A percentile compares a stretch with the other conserved stretches of the same genome.
Conservation (phyloP, 2,797 vertebrate species). For the Spatula clypeata region DNA sequence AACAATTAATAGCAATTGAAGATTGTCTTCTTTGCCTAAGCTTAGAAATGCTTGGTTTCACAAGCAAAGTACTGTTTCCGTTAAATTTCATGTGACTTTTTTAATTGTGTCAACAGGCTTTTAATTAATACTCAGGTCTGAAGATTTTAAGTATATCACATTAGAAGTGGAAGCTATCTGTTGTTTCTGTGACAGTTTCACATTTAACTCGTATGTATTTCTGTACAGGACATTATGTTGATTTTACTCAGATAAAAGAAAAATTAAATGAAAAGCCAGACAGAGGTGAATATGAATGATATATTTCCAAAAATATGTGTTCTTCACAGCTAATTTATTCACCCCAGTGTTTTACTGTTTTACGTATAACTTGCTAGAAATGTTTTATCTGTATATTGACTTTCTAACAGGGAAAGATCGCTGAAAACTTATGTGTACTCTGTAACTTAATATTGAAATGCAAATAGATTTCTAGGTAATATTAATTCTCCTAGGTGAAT, state of each 20-base stretch:
- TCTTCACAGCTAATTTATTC: background rate
- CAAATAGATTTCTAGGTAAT: background rate
- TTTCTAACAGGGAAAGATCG: background rate
- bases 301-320: background rate
- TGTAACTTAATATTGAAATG: background rate
- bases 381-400: background rate
- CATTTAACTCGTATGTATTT: background rate
- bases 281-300: background rate
- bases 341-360: background rate
- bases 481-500: background rate
- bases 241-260: background rate
- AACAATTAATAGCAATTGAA: background rate
- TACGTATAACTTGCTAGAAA: background rate
- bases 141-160: background rate
- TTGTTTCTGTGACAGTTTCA: background rate
- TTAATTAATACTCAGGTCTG: background rate
- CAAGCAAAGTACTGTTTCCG: background rate
- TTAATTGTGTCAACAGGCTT: background rate
- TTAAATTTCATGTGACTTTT: background rate
- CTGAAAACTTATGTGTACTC: background rate
- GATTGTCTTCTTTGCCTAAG: background rate
- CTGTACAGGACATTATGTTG: background rate
- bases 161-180: background rate
- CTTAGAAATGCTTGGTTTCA: background rate
- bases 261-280: background rate